Evolutionary conservation across 2,888 invertebrate genomes (phyloP).

Genomic region (Herminia tarsipennalis): DNA sequence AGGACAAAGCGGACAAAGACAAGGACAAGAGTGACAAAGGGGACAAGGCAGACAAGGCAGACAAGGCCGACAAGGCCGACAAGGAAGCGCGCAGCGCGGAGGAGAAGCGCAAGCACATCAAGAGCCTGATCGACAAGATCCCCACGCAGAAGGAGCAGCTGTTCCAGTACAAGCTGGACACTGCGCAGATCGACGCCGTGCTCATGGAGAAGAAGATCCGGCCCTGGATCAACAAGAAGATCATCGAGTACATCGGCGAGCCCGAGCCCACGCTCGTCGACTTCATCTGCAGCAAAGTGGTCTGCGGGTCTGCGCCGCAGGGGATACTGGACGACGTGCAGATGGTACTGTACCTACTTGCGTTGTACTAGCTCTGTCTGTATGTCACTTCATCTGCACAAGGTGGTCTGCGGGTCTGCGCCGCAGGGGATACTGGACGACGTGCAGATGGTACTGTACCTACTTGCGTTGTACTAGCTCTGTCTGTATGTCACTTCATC

Average conservation of each 20-base stretch:
- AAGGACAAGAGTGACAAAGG: conserved; percentile 64
- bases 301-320: conserved; percentile 96
- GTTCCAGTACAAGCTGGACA: conserved; percentile 97
- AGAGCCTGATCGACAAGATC: conserved; percentile 98
- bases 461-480: too few relatives aligned
- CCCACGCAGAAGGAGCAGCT: conserved; percentile 98
- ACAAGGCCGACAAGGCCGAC: conserved; percentile 62
- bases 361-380: neutral
- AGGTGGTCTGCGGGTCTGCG: too few relatives aligned
- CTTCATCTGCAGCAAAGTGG: conserved; percentile 99
- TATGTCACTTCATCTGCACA: neutral
- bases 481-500: too few relatives aligned
- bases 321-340: conserved; percentile 99
- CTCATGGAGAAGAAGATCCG: conserved; percentile 98
- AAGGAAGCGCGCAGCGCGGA: conserved; percentile 90
- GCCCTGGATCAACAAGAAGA: conserved; percentile 99
- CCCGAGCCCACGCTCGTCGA: conserved; percentile 99
- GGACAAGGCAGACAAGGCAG: conserved; percentile 62
- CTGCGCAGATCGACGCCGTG: conserved; percentile 89
- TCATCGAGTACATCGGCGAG: conserved; percentile 99
- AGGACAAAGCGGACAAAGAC: conserved; percentile 60
- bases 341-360: conserved; percentile 89
- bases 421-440: too few relatives aligned
- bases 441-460: too few relatives aligned
- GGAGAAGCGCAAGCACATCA: conserved; percentile 98